Evolutionary conservation across 2,113 vertebrate species (phyloP).

Genomic region (Dissostichus mawsoni): DNA sequence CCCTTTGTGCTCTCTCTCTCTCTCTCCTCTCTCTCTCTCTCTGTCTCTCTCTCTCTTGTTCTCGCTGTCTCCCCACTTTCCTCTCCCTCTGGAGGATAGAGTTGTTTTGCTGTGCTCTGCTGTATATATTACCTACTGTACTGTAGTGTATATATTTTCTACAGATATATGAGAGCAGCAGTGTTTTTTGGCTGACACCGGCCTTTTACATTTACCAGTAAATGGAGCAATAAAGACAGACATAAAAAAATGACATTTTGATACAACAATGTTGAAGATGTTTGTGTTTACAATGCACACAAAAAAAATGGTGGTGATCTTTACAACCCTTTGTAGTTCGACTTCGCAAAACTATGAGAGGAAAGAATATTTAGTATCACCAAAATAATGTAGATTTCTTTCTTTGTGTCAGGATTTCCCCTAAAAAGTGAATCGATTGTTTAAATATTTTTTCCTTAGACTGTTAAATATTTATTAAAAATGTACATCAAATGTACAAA

Average conservation of each 20-base stretch:
- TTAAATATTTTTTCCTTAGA: background rate
- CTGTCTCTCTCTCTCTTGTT: constrained; percentile 63
- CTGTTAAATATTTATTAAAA: background rate
- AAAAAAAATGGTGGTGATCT: constrained; percentile 17
- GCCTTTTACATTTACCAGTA: constrained; percentile 62
- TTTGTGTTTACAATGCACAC: constrained; percentile 10
- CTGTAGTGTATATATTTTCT: constrained; percentile 59
- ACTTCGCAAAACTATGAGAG: background rate
- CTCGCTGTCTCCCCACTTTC: constrained; percentile 64
- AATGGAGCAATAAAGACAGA: constrained; percentile 49
- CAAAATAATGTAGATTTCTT: constrained; percentile 2
- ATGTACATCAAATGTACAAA: background rate
- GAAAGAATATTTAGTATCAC: background rate
- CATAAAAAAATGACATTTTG: constrained; percentile 51
- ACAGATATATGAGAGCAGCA: constrained; percentile 61
- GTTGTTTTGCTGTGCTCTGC: constrained; percentile 76
- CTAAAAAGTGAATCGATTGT: background rate
- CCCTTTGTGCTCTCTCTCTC: constrained; percentile 54
- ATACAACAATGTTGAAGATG: constrained; percentile 34
- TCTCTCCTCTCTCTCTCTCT: constrained; percentile 34
- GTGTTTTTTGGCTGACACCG: constrained; percentile 71
- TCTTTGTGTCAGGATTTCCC: background rate
- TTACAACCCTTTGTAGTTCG: constrained; percentile 18
- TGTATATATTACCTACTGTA: constrained; percentile 75
- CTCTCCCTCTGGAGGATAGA: constrained; percentile 64